These are phyloP conservation scores for Uloborus plumipes DNA, from an alignment of 2,888 invertebrate genomes.

Conservation along the genomic window DNA sequence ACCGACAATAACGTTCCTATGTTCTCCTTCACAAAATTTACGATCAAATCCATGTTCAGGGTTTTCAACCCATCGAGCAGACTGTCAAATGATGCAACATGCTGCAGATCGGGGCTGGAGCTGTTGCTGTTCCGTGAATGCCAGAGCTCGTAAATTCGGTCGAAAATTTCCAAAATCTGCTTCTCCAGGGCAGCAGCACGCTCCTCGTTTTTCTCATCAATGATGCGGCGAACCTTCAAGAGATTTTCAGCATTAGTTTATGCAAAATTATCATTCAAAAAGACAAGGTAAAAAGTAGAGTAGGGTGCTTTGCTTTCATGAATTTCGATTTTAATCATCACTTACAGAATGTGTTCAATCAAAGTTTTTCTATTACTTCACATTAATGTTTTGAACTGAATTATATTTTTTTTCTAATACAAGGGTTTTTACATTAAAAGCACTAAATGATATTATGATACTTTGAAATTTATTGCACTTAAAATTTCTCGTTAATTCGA, in stretches of 20 bases:
- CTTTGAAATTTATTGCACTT: too few species aligned
- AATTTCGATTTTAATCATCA: too few species aligned
- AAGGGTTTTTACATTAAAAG: too few species aligned
- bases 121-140: constrained; percentile 76
- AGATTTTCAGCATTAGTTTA: constrained; percentile 68
- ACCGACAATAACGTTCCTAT: constrained; percentile 87
- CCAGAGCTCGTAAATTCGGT: constrained; percentile 93
- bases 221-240: constrained; percentile 53
- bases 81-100: constrained; percentile 67
- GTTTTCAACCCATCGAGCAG: constrained; percentile 68
- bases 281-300: not conserved
- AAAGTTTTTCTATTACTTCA: too few species aligned
- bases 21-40: constrained; percentile 89
- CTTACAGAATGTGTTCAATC: too few species aligned
- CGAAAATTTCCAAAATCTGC: constrained; percentile 93
- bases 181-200: constrained; percentile 80
- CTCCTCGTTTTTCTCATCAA: constrained; percentile 63
- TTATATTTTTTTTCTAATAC: too few species aligned
- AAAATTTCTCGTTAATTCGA: too few species aligned
- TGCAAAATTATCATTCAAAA: not conserved
- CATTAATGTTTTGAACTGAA: too few species aligned
- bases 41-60: constrained; percentile 80
- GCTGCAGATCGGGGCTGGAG: constrained; percentile 54
- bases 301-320: too few species aligned
- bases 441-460: too few species aligned